Evolutionary conservation across 1,140 invertebrate genomes (phyloP).

Genomic region (Drosophila saltans): DNA sequence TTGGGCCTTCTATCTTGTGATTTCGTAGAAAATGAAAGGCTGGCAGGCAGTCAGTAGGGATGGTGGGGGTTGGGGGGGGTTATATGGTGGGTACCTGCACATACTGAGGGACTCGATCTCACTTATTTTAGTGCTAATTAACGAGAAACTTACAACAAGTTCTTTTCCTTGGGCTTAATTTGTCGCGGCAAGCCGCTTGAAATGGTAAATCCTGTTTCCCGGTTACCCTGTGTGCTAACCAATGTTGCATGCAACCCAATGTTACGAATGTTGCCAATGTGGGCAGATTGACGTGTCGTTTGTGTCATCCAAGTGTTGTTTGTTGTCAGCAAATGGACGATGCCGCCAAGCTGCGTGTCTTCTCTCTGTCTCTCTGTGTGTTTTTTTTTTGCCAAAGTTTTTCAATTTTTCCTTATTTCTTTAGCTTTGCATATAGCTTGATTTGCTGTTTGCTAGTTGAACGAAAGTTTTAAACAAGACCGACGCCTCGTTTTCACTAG

Average conservation of each 20-base stretch:
- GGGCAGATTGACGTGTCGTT: constrained; percentile 61
- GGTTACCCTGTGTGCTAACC: neutral
- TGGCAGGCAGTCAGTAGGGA: neutral
- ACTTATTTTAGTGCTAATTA: constrained; percentile 78
- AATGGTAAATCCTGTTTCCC: constrained; percentile 73
- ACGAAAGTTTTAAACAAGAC: constrained; percentile 62
- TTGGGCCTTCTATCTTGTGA: constrained; percentile 43
- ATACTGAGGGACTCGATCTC: constrained; percentile 16
- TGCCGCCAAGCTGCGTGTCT: constrained; percentile 38
- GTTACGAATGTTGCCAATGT: constrained; percentile 29
- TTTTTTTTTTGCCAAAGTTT: constrained; percentile 20
- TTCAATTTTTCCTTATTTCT: constrained; percentile 36
- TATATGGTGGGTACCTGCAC: too few relatives aligned
- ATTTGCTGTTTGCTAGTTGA: constrained; percentile 55
- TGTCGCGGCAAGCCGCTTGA: constrained; percentile 67
- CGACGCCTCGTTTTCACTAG: constrained; percentile 70
- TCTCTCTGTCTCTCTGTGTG: constrained; percentile 20
- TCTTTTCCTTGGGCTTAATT: constrained; percentile 77
- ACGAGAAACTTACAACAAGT: constrained; percentile 73
- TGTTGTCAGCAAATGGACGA: constrained; percentile 49
- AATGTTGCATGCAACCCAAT: constrained; percentile 68
- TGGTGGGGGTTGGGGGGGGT: neutral
- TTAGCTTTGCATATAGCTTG: constrained; percentile 53
- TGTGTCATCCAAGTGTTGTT: constrained; percentile 49
- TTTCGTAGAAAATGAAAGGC: constrained; percentile 77